Percentiles rank a stretch among this genome's conserved stretches.
These are phyloP conservation scores for Mythimna pallens DNA, from an alignment of 2,888 invertebrate species.

Conservation along the genomic window DNA sequence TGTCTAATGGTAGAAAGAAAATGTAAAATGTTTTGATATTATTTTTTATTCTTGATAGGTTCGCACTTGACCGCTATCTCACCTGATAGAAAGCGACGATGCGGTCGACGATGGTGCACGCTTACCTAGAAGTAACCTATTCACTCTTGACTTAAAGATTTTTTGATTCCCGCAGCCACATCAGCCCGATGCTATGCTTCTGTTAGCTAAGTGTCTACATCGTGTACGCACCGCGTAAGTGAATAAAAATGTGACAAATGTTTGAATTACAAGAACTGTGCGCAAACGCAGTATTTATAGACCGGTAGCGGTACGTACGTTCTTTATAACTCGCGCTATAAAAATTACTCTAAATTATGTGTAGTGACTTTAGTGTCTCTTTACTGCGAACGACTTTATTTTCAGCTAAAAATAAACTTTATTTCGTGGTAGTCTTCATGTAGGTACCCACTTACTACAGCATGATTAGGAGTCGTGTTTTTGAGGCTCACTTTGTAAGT, in stretches of 20 bases:
- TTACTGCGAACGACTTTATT: constrained; percentile 62
- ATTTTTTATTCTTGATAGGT: too few species aligned
- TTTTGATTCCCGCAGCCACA: too few species aligned
- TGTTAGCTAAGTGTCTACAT: background rate
- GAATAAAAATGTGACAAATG: constrained; percentile 77
- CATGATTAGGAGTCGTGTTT: background rate
- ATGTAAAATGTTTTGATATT: too few species aligned
- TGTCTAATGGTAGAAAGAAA: too few species aligned
- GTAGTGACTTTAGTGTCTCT: constrained; percentile 54
- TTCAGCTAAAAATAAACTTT: constrained; percentile 50
- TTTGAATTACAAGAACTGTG: constrained; percentile 75
- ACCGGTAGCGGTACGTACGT: constrained; percentile 57
- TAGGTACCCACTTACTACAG: background rate
- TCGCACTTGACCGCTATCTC: too few species aligned
- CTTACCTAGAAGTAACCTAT: too few species aligned
- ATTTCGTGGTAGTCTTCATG: constrained; percentile 36
- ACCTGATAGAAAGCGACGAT: too few species aligned
- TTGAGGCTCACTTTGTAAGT: background rate
- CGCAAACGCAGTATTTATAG: constrained; percentile 72
- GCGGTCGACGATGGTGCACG: too few species aligned
- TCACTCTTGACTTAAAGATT: too few species aligned
- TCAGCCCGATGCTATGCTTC: constrained; percentile 20
- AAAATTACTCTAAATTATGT: constrained; percentile 65
- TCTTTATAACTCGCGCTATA: constrained; percentile 62
- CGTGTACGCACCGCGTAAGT: constrained; percentile 46